Evolutionary conservation across 2,797 vertebrate genomes (phyloP).

Genomic region (Lacerta agilis): DNA sequence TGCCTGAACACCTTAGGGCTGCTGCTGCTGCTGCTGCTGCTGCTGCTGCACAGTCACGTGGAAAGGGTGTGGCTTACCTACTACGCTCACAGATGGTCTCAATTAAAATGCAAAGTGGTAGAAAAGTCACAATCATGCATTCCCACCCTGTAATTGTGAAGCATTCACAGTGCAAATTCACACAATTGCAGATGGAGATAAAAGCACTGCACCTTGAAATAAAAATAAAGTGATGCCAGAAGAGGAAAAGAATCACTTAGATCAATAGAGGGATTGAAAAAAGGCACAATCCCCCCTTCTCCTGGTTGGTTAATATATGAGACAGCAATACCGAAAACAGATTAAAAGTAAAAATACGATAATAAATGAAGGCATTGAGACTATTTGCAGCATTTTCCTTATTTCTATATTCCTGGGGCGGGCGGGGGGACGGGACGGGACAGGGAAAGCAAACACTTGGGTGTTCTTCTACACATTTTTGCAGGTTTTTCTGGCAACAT

Average conservation of each 20-base stretch:
- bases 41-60: neutral
- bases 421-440: neutral
- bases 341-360: neutral
- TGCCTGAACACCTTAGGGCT: neutral
- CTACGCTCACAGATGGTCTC: neutral
- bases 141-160: neutral
- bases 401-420: neutral
- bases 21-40: neutral
- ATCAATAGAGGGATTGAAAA: neutral
- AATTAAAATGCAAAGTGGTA: neutral
- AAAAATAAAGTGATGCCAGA: neutral
- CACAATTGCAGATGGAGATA: neutral
- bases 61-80: neutral
- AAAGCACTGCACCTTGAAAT: neutral
- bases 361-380: neutral
- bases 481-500: neutral
- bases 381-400: neutral
- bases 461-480: neutral
- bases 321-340: neutral
- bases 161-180: neutral
- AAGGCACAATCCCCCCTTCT: neutral
- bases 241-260: neutral
- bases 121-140: too few species aligned
- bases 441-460: neutral
- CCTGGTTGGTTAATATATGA: neutral